These are phyloP conservation scores for Trichonephila clavata DNA, from an alignment of 1,140 invertebrate species.

Conservation along the genomic window DNA sequence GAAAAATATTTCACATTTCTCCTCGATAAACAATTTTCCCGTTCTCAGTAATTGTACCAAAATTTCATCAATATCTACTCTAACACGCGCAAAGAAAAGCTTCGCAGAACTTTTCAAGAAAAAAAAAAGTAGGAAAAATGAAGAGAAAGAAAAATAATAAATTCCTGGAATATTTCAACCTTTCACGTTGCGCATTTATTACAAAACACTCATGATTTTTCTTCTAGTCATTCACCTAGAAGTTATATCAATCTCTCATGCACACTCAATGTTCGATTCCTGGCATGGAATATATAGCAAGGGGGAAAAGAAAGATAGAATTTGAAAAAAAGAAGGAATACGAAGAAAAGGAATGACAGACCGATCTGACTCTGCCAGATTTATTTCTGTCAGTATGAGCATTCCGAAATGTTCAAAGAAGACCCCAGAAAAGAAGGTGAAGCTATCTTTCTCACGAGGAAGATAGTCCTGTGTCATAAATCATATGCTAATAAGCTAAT, in stretches of 20 bases:
- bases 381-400: background rate
- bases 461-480: slow-evolving; percentile 62
- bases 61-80: no score
- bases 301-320: background rate
- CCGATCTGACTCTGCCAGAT: slow-evolving; percentile 3
- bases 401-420: slow-evolving; percentile 25
- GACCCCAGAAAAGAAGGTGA: slow-evolving; percentile 24
- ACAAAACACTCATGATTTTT: background rate
- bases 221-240: background rate
- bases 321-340: background rate
- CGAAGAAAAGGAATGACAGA: background rate
- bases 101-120: no score
- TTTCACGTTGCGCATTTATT: background rate
- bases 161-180: background rate
- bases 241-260: background rate
- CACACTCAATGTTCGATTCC: background rate
- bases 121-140: no score
- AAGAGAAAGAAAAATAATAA: no score
- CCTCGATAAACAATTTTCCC: no score
- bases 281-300: background rate
- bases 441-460: slow-evolving; percentile 63
- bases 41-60: no score
- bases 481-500: slow-evolving; percentile 77
- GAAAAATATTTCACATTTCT: no score
- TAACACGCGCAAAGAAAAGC: no score